These are phyloP conservation scores for Ursus arctos DNA, from an alignment of 2,113 vertebrate species.

Conservation along the genomic window DNA sequence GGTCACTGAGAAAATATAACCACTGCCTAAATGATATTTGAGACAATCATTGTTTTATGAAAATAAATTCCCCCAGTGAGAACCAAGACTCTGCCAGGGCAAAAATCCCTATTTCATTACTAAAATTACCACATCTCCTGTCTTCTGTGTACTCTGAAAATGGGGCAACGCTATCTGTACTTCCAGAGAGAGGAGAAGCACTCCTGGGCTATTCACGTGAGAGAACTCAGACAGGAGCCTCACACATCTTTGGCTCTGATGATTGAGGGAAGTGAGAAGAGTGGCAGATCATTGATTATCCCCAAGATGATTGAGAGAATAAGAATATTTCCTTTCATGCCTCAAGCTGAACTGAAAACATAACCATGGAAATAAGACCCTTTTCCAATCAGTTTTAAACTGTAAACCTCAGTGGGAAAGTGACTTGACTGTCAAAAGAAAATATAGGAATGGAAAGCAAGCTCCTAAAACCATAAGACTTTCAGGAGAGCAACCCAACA, in stretches of 20 bases:
- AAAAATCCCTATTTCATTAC: background rate
- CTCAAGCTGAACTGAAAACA: slow-evolving; percentile 58
- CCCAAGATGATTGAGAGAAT: background rate
- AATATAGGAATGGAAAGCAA: slow-evolving; percentile 31
- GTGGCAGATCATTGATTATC: background rate
- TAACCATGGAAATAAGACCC: background rate
- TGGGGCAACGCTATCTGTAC: background rate
- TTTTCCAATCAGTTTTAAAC: slow-evolving; percentile 46
- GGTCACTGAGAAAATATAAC: background rate
- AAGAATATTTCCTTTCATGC: slow-evolving; percentile 43
- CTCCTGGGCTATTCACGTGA: background rate
- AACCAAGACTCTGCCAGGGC: background rate
- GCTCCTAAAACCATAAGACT: background rate
- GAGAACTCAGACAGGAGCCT: background rate
- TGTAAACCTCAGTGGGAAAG: slow-evolving; percentile 34
- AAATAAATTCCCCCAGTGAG: background rate
- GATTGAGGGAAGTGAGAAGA: background rate
- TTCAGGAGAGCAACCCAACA: background rate
- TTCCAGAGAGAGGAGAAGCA: background rate
- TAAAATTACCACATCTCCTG: background rate
- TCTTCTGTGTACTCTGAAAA: background rate
- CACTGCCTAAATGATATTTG: background rate
- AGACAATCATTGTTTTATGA: background rate
- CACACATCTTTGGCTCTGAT: background rate
- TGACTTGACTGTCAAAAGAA: slow-evolving; percentile 35